Base-by-base conservation (phyloP, 1,140 invertebrate genomes). In the Drosophila seguyi region DNA sequence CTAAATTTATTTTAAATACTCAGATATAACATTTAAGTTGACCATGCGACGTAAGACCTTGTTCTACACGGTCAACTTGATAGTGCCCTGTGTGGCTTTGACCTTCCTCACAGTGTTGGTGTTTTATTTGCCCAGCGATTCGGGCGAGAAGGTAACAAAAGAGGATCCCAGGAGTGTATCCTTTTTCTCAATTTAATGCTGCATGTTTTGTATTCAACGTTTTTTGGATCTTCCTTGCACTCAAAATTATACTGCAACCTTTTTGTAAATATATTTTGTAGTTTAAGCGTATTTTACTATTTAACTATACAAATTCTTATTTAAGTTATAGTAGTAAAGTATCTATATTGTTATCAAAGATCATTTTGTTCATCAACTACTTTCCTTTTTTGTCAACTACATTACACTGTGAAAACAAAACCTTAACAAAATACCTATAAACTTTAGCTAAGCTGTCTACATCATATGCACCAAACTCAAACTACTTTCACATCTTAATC, bases 21-120 rank as follows among this genome's bases (percentile, higher is more conserved):
- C 95, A 96, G 98, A 99, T 94, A 98, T 99, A 60, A 98, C 97
- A 10, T 99, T 99, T 93, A 99, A 98, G 92, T 95, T 99, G 84
- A 98, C 97, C n/a, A 96, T 99, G 95, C 93, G 98, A 60, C 94
- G 98, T 20, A 98, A 98, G 93, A 98, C 97, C 1, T 93, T 98
- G 7, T 99, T 97, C 93, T 97, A 98, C 93, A 98, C 98, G 0
- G 97, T 98, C 3, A 98, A 98, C 92, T 93, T 98, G 62, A 98
- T 98, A 74, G 97, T 98, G 73, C 97, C 97, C 1, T 98, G 97
- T 90, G 97, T 98, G 10, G 97, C 97, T 39, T 96, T 98, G 67
- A 98, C 98, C 16, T 99, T 98, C 93, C 94, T 99, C 31, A 98
- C 98, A 1, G 97, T 99, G 8, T 94, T 99, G 39, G 98, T 99